Base-by-base conservation (phyloP, 2,797 vertebrate genomes). In the Tympanoctomys barrerae region DNA sequence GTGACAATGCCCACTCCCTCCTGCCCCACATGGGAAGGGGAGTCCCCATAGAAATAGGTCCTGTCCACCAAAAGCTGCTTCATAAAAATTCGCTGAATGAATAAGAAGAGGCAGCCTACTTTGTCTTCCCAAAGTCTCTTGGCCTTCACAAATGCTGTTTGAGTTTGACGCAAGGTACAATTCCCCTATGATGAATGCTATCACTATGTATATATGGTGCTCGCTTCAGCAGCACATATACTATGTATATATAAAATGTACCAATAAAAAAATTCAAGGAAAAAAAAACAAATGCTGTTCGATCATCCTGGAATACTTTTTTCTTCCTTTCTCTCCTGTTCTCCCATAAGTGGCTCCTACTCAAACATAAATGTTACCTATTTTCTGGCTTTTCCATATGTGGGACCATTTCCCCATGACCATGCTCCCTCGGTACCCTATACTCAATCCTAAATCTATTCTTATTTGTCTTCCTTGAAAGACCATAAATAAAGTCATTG, bases 391-490 rank as follows among this genome's bases (percentile, higher is more conserved):
- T 93, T 87, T 83, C 77, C 46, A 62, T 42, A 61, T n/a, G 59
- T 81, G 18, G 14, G 61, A 90, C 79, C 89, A 46, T 19, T 46
- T 86, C 70, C n/a, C 75, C 61, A 1, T n/a, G 81, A 66, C 49
- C 64, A 78, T 21, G 28, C 39, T 81, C 79, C 90, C 80, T 49
- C 11, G 36, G 52, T 70, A 86, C 24, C 39, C 49, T 91, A 77
- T 0, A 49, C 49, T 94, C 46, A 68, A 82, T 22, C 71, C 70
- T 66, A 83, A 93, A 73, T 62, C 78, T 90, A 54, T 68, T 81
- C 33, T 57, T 75, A 77, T 46, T 78, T 79, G 64, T 62, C 80
- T 89, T 77, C 28, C 36, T 68, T 81, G 39, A 71, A 75, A 95
- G 64, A 84, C 70, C 59, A 16, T 49, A 90, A 91, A 89, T 22